Conservation (phyloP, 2,797 vertebrate species). For the Molossus molossus region DNA sequence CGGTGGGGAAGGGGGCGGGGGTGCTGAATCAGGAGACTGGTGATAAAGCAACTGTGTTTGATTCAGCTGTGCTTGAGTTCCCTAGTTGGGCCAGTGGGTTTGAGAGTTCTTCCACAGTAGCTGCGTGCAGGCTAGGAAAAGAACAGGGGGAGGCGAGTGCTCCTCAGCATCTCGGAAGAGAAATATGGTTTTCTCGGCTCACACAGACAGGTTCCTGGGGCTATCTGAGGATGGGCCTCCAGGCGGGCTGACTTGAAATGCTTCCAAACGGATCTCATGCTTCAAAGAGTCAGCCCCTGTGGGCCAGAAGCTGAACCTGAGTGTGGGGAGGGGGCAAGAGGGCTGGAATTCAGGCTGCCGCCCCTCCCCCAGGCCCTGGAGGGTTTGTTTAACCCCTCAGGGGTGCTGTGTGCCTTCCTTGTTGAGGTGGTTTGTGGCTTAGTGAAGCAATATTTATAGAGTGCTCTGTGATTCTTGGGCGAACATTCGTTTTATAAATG, state of each 20-base stretch:
- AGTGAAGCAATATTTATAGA: conserved; percentile 85
- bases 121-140: not conserved
- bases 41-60: not conserved
- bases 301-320: conserved; percentile 56
- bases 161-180: conserved; percentile 21
- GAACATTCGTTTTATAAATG: conserved; percentile 85
- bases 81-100: not conserved
- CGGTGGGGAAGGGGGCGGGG: not conserved
- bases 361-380: conserved; percentile 38
- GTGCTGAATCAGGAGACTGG: not conserved
- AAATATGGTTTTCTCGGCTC: conserved; percentile 73
- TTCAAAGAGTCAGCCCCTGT: conserved; percentile 60
- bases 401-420: conserved; percentile 84
- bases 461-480: conserved; percentile 86
- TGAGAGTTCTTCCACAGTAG: conserved; percentile 27
- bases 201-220: conserved; percentile 73
- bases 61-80: not conserved
- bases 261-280: conserved; percentile 76
- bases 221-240: conserved; percentile 65
- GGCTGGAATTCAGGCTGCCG: conserved; percentile 45
- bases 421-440: conserved; percentile 85
- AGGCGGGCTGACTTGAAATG: conserved; percentile 73
- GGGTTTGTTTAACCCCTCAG: conserved; percentile 85
- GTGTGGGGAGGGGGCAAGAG: conserved; percentile 20
- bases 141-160: not conserved